Conservation (phyloP, 2,888 invertebrate species). For the Polydrusus cervinus region DNA sequence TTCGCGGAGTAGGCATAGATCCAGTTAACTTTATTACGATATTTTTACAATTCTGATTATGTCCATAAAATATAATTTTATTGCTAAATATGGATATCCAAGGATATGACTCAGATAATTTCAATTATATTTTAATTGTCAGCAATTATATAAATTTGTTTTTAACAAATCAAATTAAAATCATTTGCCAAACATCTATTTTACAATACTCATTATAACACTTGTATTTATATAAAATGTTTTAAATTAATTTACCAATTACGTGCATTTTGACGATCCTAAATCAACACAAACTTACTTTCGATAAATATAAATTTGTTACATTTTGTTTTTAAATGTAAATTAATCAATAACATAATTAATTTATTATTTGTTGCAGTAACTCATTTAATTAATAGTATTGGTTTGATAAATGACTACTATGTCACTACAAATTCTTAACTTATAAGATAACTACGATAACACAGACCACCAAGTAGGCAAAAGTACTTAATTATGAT, state of each 20-base stretch:
- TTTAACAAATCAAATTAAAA: background rate
- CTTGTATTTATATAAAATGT: background rate
- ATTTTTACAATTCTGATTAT: too few species aligned
- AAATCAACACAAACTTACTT: background rate
- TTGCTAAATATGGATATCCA: too few species aligned
- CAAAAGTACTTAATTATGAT: too few species aligned
- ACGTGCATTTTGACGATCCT: constrained; percentile 1
- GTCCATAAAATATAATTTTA: too few species aligned
- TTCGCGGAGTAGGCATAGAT: too few species aligned
- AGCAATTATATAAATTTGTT: background rate
- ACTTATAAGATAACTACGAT: too few species aligned
- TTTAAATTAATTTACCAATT: background rate
- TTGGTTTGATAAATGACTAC: too few species aligned
- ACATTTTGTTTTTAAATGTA: background rate
- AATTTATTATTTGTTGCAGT: constrained; percentile 1
- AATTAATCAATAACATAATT: constrained; percentile 10
- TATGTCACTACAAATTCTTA: too few species aligned
- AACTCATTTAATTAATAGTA: background rate
- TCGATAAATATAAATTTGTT: background rate
- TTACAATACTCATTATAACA: background rate
- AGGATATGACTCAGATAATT: too few species aligned
- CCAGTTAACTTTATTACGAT: too few species aligned
- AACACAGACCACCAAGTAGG: too few species aligned
- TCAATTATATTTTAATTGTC: background rate
- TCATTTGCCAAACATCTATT: background rate